Base-by-base conservation (phyloP, 2,888 invertebrate species). In the Ctena decussata region DNA sequence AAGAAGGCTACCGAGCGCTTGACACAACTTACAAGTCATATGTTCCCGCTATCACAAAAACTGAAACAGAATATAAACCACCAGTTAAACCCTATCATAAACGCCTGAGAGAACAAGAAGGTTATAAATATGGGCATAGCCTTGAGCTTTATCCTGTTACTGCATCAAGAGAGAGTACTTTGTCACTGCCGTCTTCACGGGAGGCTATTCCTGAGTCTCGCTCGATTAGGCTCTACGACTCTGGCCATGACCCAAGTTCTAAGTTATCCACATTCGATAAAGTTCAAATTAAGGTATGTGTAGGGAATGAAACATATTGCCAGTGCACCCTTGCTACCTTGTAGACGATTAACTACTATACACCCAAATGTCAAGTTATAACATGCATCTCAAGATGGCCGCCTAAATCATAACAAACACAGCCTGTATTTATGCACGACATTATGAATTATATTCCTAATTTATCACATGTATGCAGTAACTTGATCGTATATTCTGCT, bases 201-300 rank as follows among this genome's bases (percentile, higher is more conserved):
- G 85, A 75, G 49, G 74, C 76, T 76, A 78, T 83, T 32, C 89
- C 85, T 35, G 77, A 84, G 30, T 80, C 89, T 18, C 69, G 87
- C 32, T 75, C 87, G n/a, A 35, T 90, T 73, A 87, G 87, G 57
- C 60, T 87, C 53, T 89, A 86, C 77, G 89, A 89, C 53, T 78
- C 81, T 3, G 77, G 77, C 49, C 21, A n/a, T 41, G 90, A 84
- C 53, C 78, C 84, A 65, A 86, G 86, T 65, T 77, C 80, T 77
- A 90, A 85, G 90, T 89, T 93, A 78, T 91, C 93, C 35, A 92
- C 92, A 77, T 87, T 93, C 65, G 93, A 93, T 81, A 93, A 92
- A 86, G 91, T 93, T 87, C 91, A 93, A 80, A 93, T 93, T 89
- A 93, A 93, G 93, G 93, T 93, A 93, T 91, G 74, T 44, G 39